These are phyloP conservation scores for Periophthalmus modestus DNA, from an alignment of 2,113 vertebrate genomes.

Conservation along the genomic window DNA sequence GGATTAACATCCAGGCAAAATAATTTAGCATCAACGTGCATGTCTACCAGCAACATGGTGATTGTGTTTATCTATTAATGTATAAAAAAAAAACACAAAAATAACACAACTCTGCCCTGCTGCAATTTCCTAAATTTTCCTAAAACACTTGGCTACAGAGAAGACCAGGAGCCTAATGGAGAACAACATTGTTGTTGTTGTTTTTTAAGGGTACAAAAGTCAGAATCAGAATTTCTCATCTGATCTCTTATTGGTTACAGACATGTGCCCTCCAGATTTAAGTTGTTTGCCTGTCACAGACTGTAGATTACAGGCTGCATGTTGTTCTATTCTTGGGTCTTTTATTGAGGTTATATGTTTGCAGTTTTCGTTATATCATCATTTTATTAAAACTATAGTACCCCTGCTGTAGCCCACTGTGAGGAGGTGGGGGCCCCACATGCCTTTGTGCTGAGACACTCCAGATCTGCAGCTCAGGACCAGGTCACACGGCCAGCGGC, in stretches of 20 bases:
- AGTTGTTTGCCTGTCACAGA: not conserved
- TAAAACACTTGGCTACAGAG: not conserved
- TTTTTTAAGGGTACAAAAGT: not conserved
- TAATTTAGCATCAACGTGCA: not conserved
- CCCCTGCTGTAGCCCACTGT: not conserved
- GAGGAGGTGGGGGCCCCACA: not conserved
- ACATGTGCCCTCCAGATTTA: not conserved
- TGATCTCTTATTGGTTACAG: not conserved
- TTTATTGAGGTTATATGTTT: not conserved
- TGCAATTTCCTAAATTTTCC: no score
- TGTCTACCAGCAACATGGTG: not conserved
- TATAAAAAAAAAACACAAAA: not conserved
- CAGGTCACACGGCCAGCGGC: constrained; percentile 37
- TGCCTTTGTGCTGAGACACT: constrained; percentile 48
- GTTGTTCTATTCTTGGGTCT: not conserved
- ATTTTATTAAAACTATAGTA: not conserved
- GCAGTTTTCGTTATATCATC: not conserved
- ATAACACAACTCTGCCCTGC: not conserved
- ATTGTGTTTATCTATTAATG: not conserved
- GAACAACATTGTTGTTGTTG: not conserved
- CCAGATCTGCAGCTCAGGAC: constrained; percentile 46
- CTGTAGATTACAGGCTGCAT: not conserved
- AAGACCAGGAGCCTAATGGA: not conserved
- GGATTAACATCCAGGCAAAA: not conserved
- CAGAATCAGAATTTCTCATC: not conserved